phyloP scores from a whole-genome alignment of 1,140 invertebrate genomes.

The Araneus ventricosus region DNA sequence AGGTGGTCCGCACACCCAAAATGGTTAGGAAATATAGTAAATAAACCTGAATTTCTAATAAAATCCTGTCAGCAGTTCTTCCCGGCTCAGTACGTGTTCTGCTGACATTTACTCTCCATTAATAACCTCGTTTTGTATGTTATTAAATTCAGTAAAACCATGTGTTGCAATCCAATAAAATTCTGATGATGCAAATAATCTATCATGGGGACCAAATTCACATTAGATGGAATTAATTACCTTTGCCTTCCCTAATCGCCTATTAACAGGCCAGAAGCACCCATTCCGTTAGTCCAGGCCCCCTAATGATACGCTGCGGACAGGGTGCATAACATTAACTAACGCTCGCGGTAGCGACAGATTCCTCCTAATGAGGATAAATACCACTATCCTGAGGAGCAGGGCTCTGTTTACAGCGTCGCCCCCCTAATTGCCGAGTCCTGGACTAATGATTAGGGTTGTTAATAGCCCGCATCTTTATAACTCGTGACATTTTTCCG shows the following conservation, averaged over 20 bases:
- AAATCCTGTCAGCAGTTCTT: no score
- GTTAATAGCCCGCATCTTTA: conserved; percentile 39
- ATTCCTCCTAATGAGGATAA: conserved; percentile 62
- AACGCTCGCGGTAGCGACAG: conserved; percentile 39
- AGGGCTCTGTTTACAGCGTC: conserved; percentile 62
- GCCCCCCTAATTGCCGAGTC: conserved; percentile 27
- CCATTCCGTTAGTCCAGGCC: background rate
- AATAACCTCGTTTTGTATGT: background rate
- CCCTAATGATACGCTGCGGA: conserved; percentile 42
- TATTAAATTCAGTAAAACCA: background rate
- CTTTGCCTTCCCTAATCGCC: conserved; percentile 40
- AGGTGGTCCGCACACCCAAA: no score
- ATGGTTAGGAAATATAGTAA: no score
- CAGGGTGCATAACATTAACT: conserved; percentile 55
- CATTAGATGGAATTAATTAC: conserved; percentile 53
- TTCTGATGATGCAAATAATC: conserved; percentile 1
- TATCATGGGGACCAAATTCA: background rate
- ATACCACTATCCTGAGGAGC: conserved; percentile 5
- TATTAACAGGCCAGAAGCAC: conserved; percentile 46
- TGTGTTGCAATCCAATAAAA: background rate
- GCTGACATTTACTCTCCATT: background rate
- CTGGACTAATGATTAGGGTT: conserved; percentile 45
- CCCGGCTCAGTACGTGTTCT: no score
- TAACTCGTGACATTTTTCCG: conserved; percentile 52
- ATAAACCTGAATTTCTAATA: no score